phyloP scores from a whole-genome alignment of 2,113 vertebrate species.

The Caretta caretta region DNA sequence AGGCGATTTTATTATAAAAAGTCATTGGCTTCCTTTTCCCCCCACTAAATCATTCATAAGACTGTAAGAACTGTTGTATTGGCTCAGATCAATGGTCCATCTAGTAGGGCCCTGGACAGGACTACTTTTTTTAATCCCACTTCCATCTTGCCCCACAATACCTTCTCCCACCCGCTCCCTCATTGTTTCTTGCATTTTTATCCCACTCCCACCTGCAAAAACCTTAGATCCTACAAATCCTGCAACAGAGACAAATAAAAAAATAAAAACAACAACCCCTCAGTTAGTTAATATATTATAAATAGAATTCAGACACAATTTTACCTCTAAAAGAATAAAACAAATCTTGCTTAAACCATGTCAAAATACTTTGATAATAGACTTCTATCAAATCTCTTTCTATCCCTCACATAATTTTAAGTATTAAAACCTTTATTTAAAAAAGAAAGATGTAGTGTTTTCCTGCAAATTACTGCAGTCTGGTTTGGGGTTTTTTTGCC shows the following conservation, averaged over 20 bases:
- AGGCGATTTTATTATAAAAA: not conserved
- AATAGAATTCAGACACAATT: not conserved
- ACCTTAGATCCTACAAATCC: no score
- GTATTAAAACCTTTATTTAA: not conserved
- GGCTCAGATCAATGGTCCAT: not conserved
- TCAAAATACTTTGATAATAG: not conserved
- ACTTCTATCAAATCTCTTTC: not conserved
- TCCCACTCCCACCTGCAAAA: no score
- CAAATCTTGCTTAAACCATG: not conserved
- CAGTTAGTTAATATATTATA: not conserved
- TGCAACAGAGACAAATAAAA: not conserved
- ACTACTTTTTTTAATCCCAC: not conserved
- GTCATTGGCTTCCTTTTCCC: fast-evolving
- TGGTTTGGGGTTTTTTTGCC: not conserved
- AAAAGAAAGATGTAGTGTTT: not conserved
- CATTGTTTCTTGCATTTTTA: not conserved
- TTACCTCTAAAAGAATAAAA: not conserved
- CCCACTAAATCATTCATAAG: not conserved
- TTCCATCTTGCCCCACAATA: no score
- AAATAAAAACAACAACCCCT: not conserved
- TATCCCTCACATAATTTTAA: not conserved
- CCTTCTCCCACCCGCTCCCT: not conserved
- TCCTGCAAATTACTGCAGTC: no score
- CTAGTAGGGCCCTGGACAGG: not conserved
- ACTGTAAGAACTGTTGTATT: not conserved